Evolutionary conservation across 1,140 invertebrate species (phyloP).

Genomic region (Heliothis virescens): DNA sequence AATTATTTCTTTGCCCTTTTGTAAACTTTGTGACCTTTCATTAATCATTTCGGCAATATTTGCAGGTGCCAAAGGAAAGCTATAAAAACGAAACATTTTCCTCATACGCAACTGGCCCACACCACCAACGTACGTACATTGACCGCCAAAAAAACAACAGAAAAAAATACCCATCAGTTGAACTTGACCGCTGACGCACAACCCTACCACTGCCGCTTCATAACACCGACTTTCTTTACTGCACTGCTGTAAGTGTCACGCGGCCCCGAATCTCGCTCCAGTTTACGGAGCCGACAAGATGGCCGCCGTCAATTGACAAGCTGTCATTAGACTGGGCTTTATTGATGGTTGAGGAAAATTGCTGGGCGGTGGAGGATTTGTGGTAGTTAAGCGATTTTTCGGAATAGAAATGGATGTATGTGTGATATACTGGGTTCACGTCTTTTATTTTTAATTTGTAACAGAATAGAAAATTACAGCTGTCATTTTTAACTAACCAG

Average conservation of each 20-base stretch:
- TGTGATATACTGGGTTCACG: no score
- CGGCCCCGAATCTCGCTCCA: conserved; percentile 64
- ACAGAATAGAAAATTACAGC: no score
- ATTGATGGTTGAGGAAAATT: not conserved
- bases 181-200: conserved; percentile 48
- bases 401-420: no score
- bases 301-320: conserved; percentile 23
- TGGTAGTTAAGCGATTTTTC: no score
- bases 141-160: not conserved
- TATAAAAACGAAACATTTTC: not conserved
- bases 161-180: conserved; percentile 8
- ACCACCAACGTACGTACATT: not conserved
- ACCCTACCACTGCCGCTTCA: conserved; percentile 22
- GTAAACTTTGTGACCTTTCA: no score
- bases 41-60: not conserved
- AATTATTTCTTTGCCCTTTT: no score
- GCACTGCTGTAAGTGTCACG: conserved; percentile 57
- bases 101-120: not conserved
- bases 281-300: conserved; percentile 48
- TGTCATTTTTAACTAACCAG: no score
- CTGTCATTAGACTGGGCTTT: not conserved
- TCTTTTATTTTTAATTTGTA: no score
- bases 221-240: conserved; percentile 62
- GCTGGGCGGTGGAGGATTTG: not conserved
- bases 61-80: not conserved